phyloP scores from a whole-genome alignment of 2,797 vertebrate species.

The Brachyalestes nurse region DNA sequence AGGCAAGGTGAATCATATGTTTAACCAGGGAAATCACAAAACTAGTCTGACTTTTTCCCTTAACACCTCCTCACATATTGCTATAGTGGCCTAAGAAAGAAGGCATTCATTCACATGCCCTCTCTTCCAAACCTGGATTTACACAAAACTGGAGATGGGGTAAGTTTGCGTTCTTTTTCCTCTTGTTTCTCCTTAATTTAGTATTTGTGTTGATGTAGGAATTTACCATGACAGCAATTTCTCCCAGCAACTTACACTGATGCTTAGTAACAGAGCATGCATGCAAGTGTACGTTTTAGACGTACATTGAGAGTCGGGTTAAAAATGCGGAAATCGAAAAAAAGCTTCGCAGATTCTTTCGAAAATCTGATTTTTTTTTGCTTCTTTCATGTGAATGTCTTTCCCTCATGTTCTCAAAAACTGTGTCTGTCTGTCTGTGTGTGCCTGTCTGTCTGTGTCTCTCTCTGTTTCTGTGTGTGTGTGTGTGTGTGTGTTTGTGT shows the following conservation, averaged over 20 bases:
- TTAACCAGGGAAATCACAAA: too few relatives aligned
- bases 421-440: too few relatives aligned
- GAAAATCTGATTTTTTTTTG: too few relatives aligned
- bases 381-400: too few relatives aligned
- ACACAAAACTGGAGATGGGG: constrained; percentile 92
- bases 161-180: constrained; percentile 65
- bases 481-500: too few relatives aligned
- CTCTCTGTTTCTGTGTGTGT: too few relatives aligned
- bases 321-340: not conserved
- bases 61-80: constrained; percentile 92
- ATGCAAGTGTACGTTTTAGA: not conserved
- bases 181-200: not conserved
- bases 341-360: not conserved
- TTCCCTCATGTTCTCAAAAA: too few relatives aligned
- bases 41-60: constrained; percentile 70
- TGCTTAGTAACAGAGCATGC: not conserved
- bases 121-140: constrained; percentile 94
- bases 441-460: too few relatives aligned
- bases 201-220: not conserved
- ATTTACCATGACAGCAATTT: not conserved
- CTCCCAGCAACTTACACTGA: not conserved
- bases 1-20: too few relatives aligned
- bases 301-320: too few relatives aligned
- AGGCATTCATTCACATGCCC: constrained; percentile 95
- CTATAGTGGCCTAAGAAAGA: constrained; percentile 98